Percentiles rank a stretch among this genome's conserved stretches.
Conservation (phyloP, 2,797 vertebrate genomes). For the Rhinatrema bivittatum region DNA sequence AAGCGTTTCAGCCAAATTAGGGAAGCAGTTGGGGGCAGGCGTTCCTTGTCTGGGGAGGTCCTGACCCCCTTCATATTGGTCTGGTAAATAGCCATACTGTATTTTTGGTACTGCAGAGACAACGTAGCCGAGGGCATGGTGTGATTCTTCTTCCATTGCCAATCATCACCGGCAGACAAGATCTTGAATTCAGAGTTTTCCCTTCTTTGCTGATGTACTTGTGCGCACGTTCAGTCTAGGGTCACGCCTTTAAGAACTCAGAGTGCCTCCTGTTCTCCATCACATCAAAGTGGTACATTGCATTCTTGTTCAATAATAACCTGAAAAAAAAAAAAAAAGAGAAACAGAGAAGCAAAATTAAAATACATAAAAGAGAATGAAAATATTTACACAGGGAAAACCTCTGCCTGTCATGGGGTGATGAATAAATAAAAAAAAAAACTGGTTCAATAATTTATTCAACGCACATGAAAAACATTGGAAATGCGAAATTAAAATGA, state of each 20-base stretch:
- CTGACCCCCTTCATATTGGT: too few species aligned
- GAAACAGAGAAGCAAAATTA: slow-evolving; percentile 38
- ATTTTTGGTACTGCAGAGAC: too few species aligned
- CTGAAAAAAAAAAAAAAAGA: slow-evolving; percentile 7
- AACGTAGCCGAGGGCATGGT: too few species aligned
- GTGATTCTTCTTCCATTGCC: too few species aligned
- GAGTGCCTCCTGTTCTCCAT: slow-evolving; percentile 20
- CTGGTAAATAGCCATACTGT: too few species aligned
- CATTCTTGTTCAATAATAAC: slow-evolving; percentile 32
- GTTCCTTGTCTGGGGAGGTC: too few species aligned
- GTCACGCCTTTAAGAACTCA: slow-evolving; percentile 28
- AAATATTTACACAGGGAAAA: slow-evolving; percentile 39
- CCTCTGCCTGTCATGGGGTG: slow-evolving; percentile 46
- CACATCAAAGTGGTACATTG: slow-evolving; percentile 16
- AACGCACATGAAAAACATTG: slow-evolving; percentile 16
- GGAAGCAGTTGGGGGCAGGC: too few species aligned
- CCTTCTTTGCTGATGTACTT: slow-evolving; percentile 7
- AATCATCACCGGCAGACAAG: too few species aligned
- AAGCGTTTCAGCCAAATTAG: too few species aligned
- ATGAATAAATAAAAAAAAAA: slow-evolving; percentile 54
- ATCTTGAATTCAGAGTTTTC: too few species aligned
- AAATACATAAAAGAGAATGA: slow-evolving; percentile 48
- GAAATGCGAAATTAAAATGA: slow-evolving; percentile 32
- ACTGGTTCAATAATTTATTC: slow-evolving; percentile 58
- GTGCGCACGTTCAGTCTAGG: slow-evolving; percentile 30